These are phyloP conservation scores for Hemicentrotus pulcherrimus DNA, from an alignment of 35 echinoderm and acorn worm species.

Conservation along the genomic window DNA sequence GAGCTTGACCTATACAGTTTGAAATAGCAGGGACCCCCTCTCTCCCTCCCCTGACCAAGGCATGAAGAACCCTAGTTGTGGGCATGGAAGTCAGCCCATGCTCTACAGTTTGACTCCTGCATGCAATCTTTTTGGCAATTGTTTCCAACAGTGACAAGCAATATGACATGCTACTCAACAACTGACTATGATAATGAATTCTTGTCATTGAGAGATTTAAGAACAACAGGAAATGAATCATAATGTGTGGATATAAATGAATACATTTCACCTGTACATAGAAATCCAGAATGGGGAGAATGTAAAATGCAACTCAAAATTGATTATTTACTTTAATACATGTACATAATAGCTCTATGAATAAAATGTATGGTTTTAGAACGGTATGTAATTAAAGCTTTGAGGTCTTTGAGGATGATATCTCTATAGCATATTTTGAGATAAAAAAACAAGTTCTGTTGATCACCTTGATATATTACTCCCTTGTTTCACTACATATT, in stretches of 20 bases:
- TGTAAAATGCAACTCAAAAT: too few relatives aligned
- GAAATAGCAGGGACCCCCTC: neutral
- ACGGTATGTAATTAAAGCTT: too few relatives aligned
- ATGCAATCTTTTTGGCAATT: neutral
- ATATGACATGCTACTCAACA: neutral
- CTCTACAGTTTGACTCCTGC: neutral
- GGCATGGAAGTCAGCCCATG: neutral
- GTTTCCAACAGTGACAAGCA: conserved; percentile 16
- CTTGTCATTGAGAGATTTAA: neutral
- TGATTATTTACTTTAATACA: too few relatives aligned
- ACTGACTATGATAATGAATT: conserved; percentile 13
- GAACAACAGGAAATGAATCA: neutral
- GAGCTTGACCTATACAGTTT: neutral
- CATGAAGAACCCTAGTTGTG: neutral
- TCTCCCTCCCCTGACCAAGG: neutral
- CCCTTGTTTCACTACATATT: too few relatives aligned
- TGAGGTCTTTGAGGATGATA: too few relatives aligned
- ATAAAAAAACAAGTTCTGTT: too few relatives aligned
- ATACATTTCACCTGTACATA: neutral
- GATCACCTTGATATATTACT: too few relatives aligned
- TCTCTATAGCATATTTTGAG: too few relatives aligned
- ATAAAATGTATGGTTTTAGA: too few relatives aligned
- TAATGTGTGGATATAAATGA: neutral
- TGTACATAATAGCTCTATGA: too few relatives aligned
- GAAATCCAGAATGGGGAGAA: too few relatives aligned